A percentile compares a stretch with the other conserved stretches of the same genome.
phyloP scores from a whole-genome alignment of 2,797 vertebrate species.

The Bufotes viridis region DNA sequence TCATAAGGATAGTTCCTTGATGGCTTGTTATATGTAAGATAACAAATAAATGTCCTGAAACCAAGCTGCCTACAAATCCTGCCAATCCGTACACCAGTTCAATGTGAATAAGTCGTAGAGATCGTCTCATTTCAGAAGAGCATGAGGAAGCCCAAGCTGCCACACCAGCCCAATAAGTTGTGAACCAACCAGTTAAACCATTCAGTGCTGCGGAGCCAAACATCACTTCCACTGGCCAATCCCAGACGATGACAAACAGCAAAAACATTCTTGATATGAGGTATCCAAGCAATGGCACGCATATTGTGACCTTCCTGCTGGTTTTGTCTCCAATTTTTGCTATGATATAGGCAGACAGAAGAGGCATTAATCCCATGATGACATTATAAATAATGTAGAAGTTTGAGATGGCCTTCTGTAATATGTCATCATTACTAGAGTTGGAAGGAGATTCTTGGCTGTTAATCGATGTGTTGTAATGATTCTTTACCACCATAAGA shows the following conservation, averaged over 20 bases:
- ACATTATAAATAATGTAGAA: slow-evolving; percentile 90
- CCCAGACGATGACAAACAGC: slow-evolving; percentile 79
- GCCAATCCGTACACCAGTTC: slow-evolving; percentile 85
- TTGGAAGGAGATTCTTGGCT: neutral
- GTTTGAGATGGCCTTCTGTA: slow-evolving; percentile 85
- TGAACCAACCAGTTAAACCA: slow-evolving; percentile 85
- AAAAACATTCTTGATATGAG: slow-evolving; percentile 78
- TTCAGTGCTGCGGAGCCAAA: slow-evolving; percentile 80
- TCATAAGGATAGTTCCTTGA: slow-evolving; percentile 80
- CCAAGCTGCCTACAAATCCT: slow-evolving; percentile 87
- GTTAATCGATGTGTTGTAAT: slow-evolving; percentile 70
- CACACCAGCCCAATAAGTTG: slow-evolving; percentile 85
- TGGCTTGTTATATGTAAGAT: slow-evolving; percentile 70
- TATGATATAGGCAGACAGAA: slow-evolving; percentile 83
- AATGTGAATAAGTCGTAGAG: slow-evolving; percentile 81
- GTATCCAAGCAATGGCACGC: slow-evolving; percentile 84
- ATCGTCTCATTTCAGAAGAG: slow-evolving; percentile 76
- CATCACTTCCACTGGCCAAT: slow-evolving; percentile 83
- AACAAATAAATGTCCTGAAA: slow-evolving; percentile 88
- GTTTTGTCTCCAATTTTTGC: slow-evolving; percentile 83
- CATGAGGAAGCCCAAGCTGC: slow-evolving; percentile 85
- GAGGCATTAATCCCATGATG: slow-evolving; percentile 77
- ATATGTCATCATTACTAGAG: slow-evolving; percentile 67
- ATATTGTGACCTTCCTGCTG: slow-evolving; percentile 82
- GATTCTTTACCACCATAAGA: slow-evolving; percentile 83